phyloP scores from a whole-genome alignment of 1,140 invertebrate species.

The Gryllus bimaculatus region DNA sequence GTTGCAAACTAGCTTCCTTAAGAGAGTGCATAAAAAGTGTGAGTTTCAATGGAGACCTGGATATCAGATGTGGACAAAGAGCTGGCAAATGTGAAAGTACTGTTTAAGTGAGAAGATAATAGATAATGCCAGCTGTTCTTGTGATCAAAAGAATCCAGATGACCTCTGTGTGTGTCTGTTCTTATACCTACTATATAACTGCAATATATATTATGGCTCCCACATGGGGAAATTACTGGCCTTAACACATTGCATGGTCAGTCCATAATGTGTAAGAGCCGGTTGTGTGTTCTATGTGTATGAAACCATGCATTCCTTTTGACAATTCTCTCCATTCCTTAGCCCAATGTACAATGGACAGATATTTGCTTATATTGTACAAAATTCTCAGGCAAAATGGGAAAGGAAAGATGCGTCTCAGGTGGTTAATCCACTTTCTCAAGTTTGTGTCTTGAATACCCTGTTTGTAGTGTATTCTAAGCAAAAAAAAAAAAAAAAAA shows the following conservation, averaged over 20 bases:
- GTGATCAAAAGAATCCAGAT: background rate
- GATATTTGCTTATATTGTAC: background rate
- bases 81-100: no score
- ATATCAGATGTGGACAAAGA: no score
- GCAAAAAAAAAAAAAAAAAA: no score
- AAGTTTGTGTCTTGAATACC: background rate
- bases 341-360: background rate
- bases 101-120: background rate
- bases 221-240: background rate
- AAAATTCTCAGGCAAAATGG: background rate
- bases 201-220: background rate
- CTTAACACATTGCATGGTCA: background rate
- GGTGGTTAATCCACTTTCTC: background rate
- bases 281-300: background rate
- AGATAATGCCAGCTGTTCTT: background rate
- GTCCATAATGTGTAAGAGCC: background rate
- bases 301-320: background rate
- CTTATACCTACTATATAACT: background rate
- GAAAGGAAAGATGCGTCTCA: background rate
- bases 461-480: background rate
- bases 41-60: background rate
- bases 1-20: background rate
- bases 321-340: background rate
- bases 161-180: background rate
- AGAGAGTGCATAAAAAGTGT: background rate